Conservation (phyloP, 2,797 vertebrate genomes). For the Garrulus glandarius region DNA sequence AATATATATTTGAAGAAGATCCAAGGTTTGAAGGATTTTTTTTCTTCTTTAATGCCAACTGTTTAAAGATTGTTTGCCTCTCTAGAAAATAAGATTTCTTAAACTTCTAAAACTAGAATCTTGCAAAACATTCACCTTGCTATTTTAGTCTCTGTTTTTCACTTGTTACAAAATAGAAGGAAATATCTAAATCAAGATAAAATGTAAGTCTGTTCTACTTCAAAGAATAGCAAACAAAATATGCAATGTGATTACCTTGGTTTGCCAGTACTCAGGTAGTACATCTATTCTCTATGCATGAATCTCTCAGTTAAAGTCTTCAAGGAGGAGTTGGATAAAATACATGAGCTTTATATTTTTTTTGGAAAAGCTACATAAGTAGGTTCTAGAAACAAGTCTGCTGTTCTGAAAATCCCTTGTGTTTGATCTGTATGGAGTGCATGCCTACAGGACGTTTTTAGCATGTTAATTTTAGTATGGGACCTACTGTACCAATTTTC, state of each 20-base stretch:
- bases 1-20: conserved; percentile 91
- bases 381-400: neutral
- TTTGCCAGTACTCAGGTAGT: neutral
- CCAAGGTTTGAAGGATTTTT: conserved; percentile 79
- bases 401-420: neutral
- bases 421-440: neutral
- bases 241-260: neutral
- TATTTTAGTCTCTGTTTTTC: neutral
- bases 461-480: neutral
- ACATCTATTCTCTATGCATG: neutral
- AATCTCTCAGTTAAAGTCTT: neutral
- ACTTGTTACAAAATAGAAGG: neutral
- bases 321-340: neutral
- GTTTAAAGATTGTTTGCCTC: neutral
- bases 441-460: neutral
- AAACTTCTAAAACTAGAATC: neutral
- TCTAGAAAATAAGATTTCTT: neutral
- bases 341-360: neutral
- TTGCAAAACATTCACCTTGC: neutral
- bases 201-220: neutral
- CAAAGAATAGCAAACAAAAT: neutral
- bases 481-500: neutral
- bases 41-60: neutral
- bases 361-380: neutral
- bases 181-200: neutral